Base-by-base conservation (phyloP, 2,797 vertebrate species). In the Sebastes cheni region DNA sequence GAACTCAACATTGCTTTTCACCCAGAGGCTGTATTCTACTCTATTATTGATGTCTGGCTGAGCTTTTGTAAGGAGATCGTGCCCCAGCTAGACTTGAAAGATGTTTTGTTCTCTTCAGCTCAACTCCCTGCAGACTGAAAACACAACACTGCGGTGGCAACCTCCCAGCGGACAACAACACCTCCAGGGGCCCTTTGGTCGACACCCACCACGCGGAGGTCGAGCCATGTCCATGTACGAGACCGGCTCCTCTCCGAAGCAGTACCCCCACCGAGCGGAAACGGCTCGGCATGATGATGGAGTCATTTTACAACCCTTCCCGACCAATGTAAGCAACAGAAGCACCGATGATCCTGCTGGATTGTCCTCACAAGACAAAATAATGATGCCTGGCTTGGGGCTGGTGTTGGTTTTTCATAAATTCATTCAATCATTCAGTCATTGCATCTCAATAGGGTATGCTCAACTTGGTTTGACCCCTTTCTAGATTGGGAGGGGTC, bases 191-290 rank as follows among this genome's bases (percentile, higher is more conserved):
- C 94, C 96, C 62, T 86, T 92, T 60, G 95, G 91, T 75, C 96
- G 97, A 69, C 97, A 97, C 1, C 95, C 96, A 18, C 93, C 95
- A 42, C 97, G 98, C 4, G 97, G 97, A 87, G 98, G 98, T 90
- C 97, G 99, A 8, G 97, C 98, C 88, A 97, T 99, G 96, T 99
- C 99, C 79, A 99, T 99, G 99, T 99, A 99, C 8, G 99, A 99
- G 96, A 99, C 98, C 0, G 97, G 99, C 88, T 99, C 98, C 0
- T 94, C 96, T 62, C 96, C 96, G 82, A 98, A 96, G 88, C 96
- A 97, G 42, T 99, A 96, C 94, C 96, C 98, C 93, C 97, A 97
- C 86, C 91, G 97, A 90, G 96, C 90, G 32, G 98, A 98, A 86
- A 92, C 93, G 1, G 83, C 94, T 13, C 97, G 95, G 73, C 97